These are phyloP conservation scores for Hirtodrosophila duncani DNA, from an alignment of 2,888 invertebrate genomes.

Conservation along the genomic window DNA sequence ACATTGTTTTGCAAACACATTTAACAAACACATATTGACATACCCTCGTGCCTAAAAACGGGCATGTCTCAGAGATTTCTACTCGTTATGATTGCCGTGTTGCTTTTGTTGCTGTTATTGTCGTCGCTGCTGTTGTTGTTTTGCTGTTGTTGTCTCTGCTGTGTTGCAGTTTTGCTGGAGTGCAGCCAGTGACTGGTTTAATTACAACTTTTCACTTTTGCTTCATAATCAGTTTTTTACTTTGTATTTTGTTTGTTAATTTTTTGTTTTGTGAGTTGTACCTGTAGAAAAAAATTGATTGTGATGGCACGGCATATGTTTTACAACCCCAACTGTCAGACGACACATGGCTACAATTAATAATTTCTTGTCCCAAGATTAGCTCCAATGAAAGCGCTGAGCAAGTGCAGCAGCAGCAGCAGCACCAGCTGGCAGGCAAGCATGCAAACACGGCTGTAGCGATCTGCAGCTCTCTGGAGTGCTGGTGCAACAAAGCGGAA, in stretches of 20 bases:
- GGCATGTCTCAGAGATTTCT: slow-evolving; percentile 51
- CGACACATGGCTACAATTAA: slow-evolving; percentile 66
- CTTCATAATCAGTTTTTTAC: slow-evolving; percentile 60
- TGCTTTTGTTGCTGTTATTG: slow-evolving; percentile 33
- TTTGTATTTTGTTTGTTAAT: slow-evolving; percentile 16
- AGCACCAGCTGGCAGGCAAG: slow-evolving; percentile 13
- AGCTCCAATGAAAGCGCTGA: slow-evolving; percentile 11
- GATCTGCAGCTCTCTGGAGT: no score
- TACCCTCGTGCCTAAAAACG: no score
- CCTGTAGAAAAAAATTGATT: slow-evolving; percentile 53
- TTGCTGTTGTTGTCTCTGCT: slow-evolving; percentile 8
- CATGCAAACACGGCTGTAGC: no score
- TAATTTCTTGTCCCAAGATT: slow-evolving; percentile 46
- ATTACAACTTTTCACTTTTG: slow-evolving; percentile 76
- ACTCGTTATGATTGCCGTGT: slow-evolving; percentile 52
- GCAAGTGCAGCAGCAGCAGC: slow-evolving; percentile 7
- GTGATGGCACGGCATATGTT: slow-evolving; percentile 55
- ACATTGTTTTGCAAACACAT: no score
- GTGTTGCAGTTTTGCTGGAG: slow-evolving; percentile 27
- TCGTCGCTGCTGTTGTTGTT: slow-evolving; percentile 38
- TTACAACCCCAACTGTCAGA: slow-evolving; percentile 35
- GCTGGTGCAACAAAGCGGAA: slow-evolving; percentile 66
- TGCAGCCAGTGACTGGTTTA: slow-evolving; percentile 73
- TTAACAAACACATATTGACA: no score
- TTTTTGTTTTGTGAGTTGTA: slow-evolving; percentile 38